A percentile compares a stretch with the other conserved stretches of the same genome.
Evolutionary conservation across 2,888 invertebrate species (phyloP).

Genomic region (Sphaerophoria rueppellii): DNA sequence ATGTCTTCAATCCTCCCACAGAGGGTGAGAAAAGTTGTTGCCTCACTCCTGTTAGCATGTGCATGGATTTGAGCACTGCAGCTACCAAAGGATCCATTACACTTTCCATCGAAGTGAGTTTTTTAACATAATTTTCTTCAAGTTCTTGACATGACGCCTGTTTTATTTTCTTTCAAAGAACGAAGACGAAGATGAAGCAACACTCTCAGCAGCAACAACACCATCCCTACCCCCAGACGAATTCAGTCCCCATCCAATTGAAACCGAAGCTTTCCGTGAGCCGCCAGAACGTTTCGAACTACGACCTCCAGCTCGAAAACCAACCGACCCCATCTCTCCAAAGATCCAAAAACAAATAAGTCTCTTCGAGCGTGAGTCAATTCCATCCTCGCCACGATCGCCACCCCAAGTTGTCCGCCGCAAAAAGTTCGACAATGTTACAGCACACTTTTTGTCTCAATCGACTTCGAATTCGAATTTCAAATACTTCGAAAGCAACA

Average conservation of each 20-base stretch:
- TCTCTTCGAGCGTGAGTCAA: slow-evolving; percentile 78
- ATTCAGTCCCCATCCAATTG: slow-evolving; percentile 73
- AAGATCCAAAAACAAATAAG: slow-evolving; percentile 81
- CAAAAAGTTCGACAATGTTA: slow-evolving; percentile 79
- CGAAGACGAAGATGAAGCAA: slow-evolving; percentile 84
- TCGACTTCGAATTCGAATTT: slow-evolving; percentile 81
- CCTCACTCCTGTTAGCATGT: slow-evolving; percentile 86
- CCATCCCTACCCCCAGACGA: slow-evolving; percentile 78
- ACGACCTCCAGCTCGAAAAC: slow-evolving; percentile 76
- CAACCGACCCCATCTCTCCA: slow-evolving; percentile 79
- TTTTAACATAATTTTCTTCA: too few relatives aligned
- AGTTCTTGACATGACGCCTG: neutral
- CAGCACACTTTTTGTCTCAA: slow-evolving; percentile 74
- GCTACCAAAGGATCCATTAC: slow-evolving; percentile 87
- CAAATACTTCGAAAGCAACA: slow-evolving; percentile 79
- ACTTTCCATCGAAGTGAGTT: slow-evolving; percentile 78
- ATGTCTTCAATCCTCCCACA: slow-evolving; percentile 75
- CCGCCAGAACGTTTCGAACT: slow-evolving; percentile 50
- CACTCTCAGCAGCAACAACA: slow-evolving; percentile 84
- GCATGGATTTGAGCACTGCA: slow-evolving; percentile 87
- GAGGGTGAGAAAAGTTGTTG: slow-evolving; percentile 77
- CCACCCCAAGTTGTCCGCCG: slow-evolving; percentile 78
- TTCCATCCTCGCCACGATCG: slow-evolving; percentile 75
- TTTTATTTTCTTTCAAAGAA: slow-evolving; percentile 70
- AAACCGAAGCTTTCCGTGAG: slow-evolving; percentile 55